Evolutionary conservation across 2,888 invertebrate genomes (phyloP), one percentile per base, ranked within the genome.

Genomic region (Phalangium opilio): DNA sequence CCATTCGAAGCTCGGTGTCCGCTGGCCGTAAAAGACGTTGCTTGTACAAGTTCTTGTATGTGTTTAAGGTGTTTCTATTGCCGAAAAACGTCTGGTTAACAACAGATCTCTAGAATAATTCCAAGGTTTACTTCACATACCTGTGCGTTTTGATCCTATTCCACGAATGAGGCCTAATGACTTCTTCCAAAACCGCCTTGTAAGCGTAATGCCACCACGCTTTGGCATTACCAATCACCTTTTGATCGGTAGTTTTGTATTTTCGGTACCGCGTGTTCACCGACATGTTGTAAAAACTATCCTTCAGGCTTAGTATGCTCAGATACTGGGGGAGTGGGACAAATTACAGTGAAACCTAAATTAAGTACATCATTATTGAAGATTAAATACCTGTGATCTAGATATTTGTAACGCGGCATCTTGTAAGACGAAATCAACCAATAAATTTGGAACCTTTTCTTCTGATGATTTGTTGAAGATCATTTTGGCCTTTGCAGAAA

Each of bases 191-290:
- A 1, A 81, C 73, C 3, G 78, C 77, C 52, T 74, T 74, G 62
- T 73, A 79, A 0, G 80, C 80, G 62, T 84, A 84, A 35, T 68
- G 72, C 84, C 84, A 84, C 82, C 83, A 84, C 35, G 71, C 71
- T 55, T 70, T 72, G 1, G 71, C 68, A 60, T 79, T 74, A 47
- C 75, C 75, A 0, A 72, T 71, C 0, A 72, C 68, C 1, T 72
- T 70, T n/a, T 15, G 11, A 14, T 38, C 15, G 5, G 27, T 27
- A 0, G 80, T 79, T 53, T 75, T 75, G 48, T 75, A 72, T 55
- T 75, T 75, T 4, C 77, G 73, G 63, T 76, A 78, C 59, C 75
- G 75, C 59, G 75, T 77, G 60, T 78, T 81, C 5, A 79, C 70
- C 36, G 74, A 70, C 65, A 81, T 79, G 59, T 78, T 55, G 51